Conservation (phyloP, 2,113 vertebrate species). For the Eleginops maclovinus region DNA sequence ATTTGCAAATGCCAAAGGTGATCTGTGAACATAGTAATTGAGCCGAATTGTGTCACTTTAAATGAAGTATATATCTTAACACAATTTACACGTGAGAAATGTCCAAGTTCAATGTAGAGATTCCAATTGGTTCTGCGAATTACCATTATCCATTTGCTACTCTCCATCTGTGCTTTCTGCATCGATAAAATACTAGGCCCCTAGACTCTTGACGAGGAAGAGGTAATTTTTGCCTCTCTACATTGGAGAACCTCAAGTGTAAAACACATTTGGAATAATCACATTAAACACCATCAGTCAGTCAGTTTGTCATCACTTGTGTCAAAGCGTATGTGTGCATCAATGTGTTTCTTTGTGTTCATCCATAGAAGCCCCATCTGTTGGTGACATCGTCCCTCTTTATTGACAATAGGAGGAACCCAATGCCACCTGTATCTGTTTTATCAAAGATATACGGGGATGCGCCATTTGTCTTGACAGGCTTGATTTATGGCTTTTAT, state of each 20-base stretch:
- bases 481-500: conserved; percentile 64
- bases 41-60: no score
- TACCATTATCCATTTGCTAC: no score
- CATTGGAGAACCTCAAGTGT: conserved; percentile 21
- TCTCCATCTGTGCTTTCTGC: no score
- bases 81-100: no score
- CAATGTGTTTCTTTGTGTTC: conserved; percentile 31
- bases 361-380: conserved; percentile 54
- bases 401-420: conserved; percentile 59
- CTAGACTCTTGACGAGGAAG: conserved; percentile 13
- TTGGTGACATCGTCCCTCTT: conserved; percentile 33
- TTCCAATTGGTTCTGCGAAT: no score
- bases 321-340: background rate
- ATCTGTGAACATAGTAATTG: no score
- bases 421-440: conserved; percentile 57
- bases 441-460: conserved; percentile 46
- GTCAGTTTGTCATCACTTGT: conserved; percentile 14
- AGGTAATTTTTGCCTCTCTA: background rate
- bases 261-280: conserved; percentile 7
- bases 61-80: no score
- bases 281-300: conserved; percentile 11
- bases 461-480: conserved; percentile 48
- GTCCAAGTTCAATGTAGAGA: no score
- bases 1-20: no score
- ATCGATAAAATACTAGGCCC: no score